Evolutionary conservation across 2,797 vertebrate species (phyloP), one percentile per base, ranked within the genome.

Genomic region (Psittacula echo): DNA sequence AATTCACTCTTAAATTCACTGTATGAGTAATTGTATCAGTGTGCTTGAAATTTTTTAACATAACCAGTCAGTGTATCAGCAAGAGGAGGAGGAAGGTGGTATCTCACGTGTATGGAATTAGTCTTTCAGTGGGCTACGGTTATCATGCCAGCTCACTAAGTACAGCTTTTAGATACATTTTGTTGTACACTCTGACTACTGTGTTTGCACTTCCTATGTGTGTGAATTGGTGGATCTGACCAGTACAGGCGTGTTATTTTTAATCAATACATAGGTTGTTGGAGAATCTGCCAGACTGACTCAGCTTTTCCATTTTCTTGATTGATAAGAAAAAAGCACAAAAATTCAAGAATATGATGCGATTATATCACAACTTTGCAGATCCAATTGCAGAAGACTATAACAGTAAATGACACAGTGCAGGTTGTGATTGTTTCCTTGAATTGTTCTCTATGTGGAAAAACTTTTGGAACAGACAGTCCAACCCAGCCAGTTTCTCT

Each of bases 211-310:
- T 95, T 96, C 93, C 73, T 96, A 70, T 93, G 74, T 96, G 83
- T 94, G 61, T 60, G 92, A 84, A 94, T 78, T 78, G 77, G 72
- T 95, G 90, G 88, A 87, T 93, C 86, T 90, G 89, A 95, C 47
- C 62, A 30, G 47, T 6, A 91, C 54, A 74, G 50, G 18, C n/a
- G 62, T 81, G 45, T 67, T 79, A 70, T 48, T 92, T 89, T 70
- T 65, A 53, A 61, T 81, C 48, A 42, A 16, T 50, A 72, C 47
- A 7, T 10, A n/a, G 83, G 67, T 71, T 74, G 32, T 62, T 85
- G 45, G 30, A 65, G 45, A 94, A 66, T 37, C 54, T 95, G 53
- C 22, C 73, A 60, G 56, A 64, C 26, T 87, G 60, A 60, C 73
- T 70, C 68, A 7, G 13, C 60, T 93, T 81, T 61, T 13, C n/a